Conservation (phyloP, 2,113 vertebrate species). For the Ammodytes dubius region DNA sequence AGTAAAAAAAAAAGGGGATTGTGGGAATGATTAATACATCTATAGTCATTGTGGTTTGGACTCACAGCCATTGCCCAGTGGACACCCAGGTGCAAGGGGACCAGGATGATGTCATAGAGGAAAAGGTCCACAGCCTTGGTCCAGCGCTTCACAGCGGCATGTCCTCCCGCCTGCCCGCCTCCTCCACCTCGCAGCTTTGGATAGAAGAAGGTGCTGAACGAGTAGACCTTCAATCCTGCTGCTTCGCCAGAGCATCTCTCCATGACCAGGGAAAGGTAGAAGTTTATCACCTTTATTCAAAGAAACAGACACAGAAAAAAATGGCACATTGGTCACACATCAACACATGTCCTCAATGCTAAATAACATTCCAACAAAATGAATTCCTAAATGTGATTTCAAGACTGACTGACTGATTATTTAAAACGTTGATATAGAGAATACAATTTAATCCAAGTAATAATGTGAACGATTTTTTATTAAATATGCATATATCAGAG, state of each 20-base stretch:
- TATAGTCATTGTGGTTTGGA: conserved; percentile 15
- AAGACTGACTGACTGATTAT: background rate
- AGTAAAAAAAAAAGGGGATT: background rate
- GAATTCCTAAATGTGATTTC: background rate
- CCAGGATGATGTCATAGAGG: conserved; percentile 88
- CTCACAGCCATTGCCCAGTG: conserved; percentile 95
- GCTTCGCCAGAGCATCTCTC: conserved; percentile 85
- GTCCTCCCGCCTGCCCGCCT: conserved; percentile 73
- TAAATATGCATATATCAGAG: too few relatives aligned
- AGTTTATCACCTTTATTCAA: conserved; percentile 90
- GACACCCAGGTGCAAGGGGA: conserved; percentile 90
- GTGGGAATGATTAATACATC: background rate
- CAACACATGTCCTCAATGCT: background rate
- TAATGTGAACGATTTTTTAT: too few relatives aligned
- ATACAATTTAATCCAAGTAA: background rate
- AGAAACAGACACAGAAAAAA: background rate
- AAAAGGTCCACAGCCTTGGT: conserved; percentile 93
- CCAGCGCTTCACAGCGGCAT: conserved; percentile 90
- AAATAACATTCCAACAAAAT: background rate
- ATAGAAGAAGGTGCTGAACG: conserved; percentile 95
- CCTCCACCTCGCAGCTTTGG: conserved; percentile 86
- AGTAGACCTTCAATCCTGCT: conserved; percentile 84
- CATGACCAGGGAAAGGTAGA: conserved; percentile 93
- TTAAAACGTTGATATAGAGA: background rate
- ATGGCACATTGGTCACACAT: background rate